Evolutionary conservation across 2,888 invertebrate genomes (phyloP), one percentile per base, ranked within the genome.

Genomic region (Leptinotarsa tumamoca): DNA sequence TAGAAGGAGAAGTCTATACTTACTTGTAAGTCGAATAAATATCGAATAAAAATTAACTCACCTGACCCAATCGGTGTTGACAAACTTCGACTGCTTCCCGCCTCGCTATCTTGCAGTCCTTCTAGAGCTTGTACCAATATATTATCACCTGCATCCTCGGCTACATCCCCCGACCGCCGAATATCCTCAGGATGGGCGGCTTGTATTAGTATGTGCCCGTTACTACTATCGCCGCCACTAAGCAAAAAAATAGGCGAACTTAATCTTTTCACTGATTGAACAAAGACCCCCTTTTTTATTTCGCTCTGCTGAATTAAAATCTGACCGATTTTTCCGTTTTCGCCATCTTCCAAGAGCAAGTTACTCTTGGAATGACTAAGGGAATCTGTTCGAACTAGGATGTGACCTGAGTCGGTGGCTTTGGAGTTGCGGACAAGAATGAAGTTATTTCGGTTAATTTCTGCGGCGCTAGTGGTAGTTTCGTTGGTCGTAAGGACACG

Each of bases 201-300:
- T 76, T 88, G 88, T 72, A 88, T 87, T 58, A 84, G 78, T 51
- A 84, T 79, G 52, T 84, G 84, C 43, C 83, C 87, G 80, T 87
- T 87, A 76, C 85, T 84, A 73, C 82, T 85, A 78, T 87, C 88
- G 76, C 85, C 85, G 52, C 86, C 86, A 80, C 87, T 86, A 73
- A 88, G 82, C 72, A 89, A 81, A 52, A 88, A 84, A 73, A 89
- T 88, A 68, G 88, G 88, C 58, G 87, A 85, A 81, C 85, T 72
- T 83, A 86, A 74, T 72, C 88, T 82, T 81, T 88, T 88, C 56
- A 88, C 87, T 75, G 88, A 87, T 75, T 89, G 89, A 74, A 89
- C 82, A 58, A 88, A 81, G 7, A 88, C 86, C 13, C 87, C 87
- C 73, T 87, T 87, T 72, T 85, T 84, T 49, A 87, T 81, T 58